Evolutionary conservation across 2,888 invertebrate genomes (phyloP).

Genomic region (Scaptomyza parva): DNA sequence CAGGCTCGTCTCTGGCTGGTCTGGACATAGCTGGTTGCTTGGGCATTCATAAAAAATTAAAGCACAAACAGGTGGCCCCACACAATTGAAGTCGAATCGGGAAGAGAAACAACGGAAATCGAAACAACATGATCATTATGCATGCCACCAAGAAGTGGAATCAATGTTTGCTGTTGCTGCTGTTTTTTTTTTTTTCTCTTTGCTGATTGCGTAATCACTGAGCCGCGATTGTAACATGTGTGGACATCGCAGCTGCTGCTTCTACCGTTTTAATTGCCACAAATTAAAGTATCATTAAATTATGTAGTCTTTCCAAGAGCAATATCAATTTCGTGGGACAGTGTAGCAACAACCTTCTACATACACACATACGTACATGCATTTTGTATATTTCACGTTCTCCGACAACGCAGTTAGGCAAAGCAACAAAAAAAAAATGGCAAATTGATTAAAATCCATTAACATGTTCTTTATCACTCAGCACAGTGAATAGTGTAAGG

Average conservation of each 20-base stretch:
- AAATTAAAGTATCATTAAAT: conserved; percentile 76
- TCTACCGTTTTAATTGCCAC: conserved; percentile 73
- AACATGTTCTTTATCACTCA: conserved; percentile 78
- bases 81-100: conserved; percentile 59
- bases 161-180: conserved; percentile 19
- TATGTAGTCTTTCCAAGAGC: conserved; percentile 52
- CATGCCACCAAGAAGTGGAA: conserved; percentile 60
- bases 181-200: conserved; percentile 19
- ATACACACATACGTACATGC: conserved; percentile 16
- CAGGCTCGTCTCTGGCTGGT: conserved; percentile 18
- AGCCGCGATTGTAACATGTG: conserved; percentile 28
- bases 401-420: conserved; percentile 43
- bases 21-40: conserved; percentile 4
- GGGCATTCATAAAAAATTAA: not conserved
- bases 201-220: conserved; percentile 62
- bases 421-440: conserved; percentile 34
- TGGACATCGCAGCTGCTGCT: conserved; percentile 24
- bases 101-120: conserved; percentile 68
- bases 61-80: conserved; percentile 49
- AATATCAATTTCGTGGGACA: conserved; percentile 52
- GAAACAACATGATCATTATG: conserved; percentile 70
- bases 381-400: conserved; percentile 51
- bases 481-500: conserved; percentile 29
- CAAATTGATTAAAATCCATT: conserved; percentile 77
- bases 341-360: conserved; percentile 22